Evolutionary conservation across 64 coral and sea anemone species (phyloP), one percentile per base, ranked within the genome.

Genomic region (Cladopsammia gracilis): DNA sequence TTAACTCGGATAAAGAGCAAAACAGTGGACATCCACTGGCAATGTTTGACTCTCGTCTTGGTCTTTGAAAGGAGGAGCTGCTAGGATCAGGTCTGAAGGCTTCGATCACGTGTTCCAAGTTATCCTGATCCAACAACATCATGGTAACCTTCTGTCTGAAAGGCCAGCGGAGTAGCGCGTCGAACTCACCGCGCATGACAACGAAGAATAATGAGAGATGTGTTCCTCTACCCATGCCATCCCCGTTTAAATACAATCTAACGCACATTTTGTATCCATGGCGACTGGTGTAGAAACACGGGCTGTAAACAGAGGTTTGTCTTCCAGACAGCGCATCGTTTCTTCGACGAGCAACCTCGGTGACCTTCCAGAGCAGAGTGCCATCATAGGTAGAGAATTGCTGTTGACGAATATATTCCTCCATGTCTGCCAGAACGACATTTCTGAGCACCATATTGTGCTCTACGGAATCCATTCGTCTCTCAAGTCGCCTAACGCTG

Each of bases 181-280:
- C 69, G 16, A 11, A 71, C 69, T 71, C 8, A 71, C 69, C 69
- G n/a, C 42, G 69, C 69, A 71, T 71, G 22, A 71, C 22, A 6
- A 71, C 69, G 14, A 71, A 71, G 69, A 71, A 71, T 15, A 25
- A 7, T 8, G 69, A 71, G n/a, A 44, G 6, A 15, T 71, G 69
- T 10, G n/a, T 25, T 23, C 69, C 69, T 71, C 42, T 9, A 18
- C 69, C 69, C 69, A 71, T 44, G n/a, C 69, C 69, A 44, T 71
- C 69, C 3, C 69, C 69, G n/a, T 44, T 71, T 71, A 71, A 44
- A 44, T 71, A 71, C 16, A 71, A 14, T 16, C 91, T 82, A 7
- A 82, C 91, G 49, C 91, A 87, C 91, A 93, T 93, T 62, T 93
- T 93, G 82, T 93, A 93, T 0, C 91, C 91, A 77, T 93, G 82